A percentile compares a stretch with the other conserved stretches of the same genome.
phyloP scores from a whole-genome alignment of 2,797 vertebrate species.

The Erithacus rubecula region DNA sequence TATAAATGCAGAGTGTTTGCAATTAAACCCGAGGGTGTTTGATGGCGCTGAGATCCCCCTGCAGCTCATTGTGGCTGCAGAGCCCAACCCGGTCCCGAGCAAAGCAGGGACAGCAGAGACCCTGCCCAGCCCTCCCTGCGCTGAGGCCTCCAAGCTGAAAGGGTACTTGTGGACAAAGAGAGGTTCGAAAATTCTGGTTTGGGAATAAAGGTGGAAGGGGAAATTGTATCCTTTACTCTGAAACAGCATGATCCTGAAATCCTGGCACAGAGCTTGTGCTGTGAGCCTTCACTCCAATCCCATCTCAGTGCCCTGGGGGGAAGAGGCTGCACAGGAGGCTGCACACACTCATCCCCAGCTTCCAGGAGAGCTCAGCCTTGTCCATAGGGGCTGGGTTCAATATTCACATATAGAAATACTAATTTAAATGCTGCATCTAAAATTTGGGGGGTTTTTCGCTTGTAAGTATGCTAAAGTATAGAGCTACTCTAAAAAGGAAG shows the following conservation, averaged over 20 bases:
- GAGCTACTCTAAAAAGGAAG: neutral
- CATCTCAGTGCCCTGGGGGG: fast-evolving
- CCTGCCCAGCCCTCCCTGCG: fast-evolving
- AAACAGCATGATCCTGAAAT: neutral
- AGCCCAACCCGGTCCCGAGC: fast-evolving
- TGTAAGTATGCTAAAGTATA: neutral
- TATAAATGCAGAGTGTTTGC: neutral
- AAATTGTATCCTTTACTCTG: neutral
- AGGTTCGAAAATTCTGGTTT: neutral
- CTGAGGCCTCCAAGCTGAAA: neutral
- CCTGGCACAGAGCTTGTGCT: neutral
- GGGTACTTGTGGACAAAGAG: neutral
- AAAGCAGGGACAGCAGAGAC: neutral
- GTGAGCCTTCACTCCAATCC: neutral
- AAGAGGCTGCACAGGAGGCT: neutral
- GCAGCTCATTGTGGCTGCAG: neutral
- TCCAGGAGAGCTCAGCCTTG: neutral
- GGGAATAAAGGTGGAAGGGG: neutral
- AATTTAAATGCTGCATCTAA: neutral
- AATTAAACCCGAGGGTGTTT: neutral
- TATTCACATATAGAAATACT: neutral
- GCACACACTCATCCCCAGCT: neutral
- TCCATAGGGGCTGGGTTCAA: neutral
- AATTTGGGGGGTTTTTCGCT: too few relatives aligned
- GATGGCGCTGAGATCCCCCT: neutral